Evolutionary conservation across 2,113 vertebrate species (phyloP).

Genomic region (Himantopus leucocephalus): DNA sequence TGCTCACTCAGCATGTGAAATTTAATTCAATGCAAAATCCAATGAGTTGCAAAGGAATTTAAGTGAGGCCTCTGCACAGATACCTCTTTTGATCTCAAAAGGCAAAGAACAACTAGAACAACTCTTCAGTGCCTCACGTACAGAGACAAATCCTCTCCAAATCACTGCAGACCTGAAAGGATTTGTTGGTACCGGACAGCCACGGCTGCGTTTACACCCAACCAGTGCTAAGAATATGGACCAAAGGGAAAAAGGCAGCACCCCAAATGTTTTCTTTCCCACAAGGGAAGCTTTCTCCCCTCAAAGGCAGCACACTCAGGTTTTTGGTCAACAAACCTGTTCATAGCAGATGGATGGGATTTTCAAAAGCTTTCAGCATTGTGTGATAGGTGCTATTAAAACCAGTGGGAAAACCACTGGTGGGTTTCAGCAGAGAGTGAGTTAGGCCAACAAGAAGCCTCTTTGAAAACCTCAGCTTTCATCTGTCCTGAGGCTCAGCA

Average conservation of each 20-base stretch:
- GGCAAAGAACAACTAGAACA: not conserved
- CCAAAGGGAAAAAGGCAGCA: not conserved
- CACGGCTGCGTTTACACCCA: not conserved
- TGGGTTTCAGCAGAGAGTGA: not conserved
- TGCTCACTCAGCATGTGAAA: conserved; percentile 32
- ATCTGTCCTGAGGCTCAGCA: not conserved
- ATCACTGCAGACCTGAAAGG: not conserved
- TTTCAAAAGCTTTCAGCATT: not conserved
- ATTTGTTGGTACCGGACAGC: not conserved
- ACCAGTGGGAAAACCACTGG: not conserved
- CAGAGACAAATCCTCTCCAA: not conserved
- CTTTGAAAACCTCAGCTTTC: not conserved
- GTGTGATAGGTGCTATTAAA: not conserved
- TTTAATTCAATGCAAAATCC: conserved; percentile 47
- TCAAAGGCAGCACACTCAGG: not conserved
- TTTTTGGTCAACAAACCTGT: not conserved
- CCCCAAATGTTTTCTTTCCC: not conserved
- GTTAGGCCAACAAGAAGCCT: not conserved
- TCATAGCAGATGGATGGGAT: not conserved
- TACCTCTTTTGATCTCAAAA: conserved; percentile 7
- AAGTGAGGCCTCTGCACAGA: not conserved
- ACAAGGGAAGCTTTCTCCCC: not conserved
- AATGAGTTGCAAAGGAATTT: conserved; percentile 53
- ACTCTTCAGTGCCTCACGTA: not conserved
- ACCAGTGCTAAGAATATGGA: not conserved